Conservation (phyloP, 2,113 vertebrate species). For the Pyrgilauda ruficollis region DNA sequence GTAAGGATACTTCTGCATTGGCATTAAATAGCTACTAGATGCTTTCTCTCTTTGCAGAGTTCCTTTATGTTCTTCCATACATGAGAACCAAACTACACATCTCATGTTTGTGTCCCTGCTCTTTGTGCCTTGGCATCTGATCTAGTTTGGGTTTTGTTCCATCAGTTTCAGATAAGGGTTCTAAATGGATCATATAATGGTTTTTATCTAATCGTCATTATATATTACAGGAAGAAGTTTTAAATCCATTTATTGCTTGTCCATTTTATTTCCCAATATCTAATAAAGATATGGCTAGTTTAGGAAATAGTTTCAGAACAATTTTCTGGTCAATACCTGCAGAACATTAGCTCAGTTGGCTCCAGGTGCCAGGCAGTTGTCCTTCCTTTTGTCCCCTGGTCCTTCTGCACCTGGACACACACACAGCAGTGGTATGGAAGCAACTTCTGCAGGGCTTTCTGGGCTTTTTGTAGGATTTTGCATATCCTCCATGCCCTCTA, state of each 20-base stretch:
- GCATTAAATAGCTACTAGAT: neutral
- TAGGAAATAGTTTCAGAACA: neutral
- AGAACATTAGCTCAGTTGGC: neutral
- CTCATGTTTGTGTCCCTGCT: neutral
- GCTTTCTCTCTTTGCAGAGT: neutral
- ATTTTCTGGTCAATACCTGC: neutral
- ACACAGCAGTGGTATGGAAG: neutral
- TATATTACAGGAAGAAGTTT: neutral
- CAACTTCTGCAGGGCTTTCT: neutral
- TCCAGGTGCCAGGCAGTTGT: neutral
- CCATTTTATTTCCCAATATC: neutral
- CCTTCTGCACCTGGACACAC: neutral
- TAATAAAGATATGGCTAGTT: neutral
- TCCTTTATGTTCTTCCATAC: neutral
- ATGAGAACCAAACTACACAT: neutral
- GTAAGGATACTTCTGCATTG: neutral
- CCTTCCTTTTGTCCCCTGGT: neutral
- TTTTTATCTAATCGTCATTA: neutral
- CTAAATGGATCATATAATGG: neutral
- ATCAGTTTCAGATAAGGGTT: neutral
- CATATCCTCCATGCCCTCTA: neutral
- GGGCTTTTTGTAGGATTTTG: neutral
- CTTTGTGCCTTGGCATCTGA: neutral
- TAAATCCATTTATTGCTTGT: neutral
- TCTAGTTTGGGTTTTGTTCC: neutral